Evolutionary conservation across 2,113 vertebrate genomes (phyloP).

Genomic region (Aegypius monachus): DNA sequence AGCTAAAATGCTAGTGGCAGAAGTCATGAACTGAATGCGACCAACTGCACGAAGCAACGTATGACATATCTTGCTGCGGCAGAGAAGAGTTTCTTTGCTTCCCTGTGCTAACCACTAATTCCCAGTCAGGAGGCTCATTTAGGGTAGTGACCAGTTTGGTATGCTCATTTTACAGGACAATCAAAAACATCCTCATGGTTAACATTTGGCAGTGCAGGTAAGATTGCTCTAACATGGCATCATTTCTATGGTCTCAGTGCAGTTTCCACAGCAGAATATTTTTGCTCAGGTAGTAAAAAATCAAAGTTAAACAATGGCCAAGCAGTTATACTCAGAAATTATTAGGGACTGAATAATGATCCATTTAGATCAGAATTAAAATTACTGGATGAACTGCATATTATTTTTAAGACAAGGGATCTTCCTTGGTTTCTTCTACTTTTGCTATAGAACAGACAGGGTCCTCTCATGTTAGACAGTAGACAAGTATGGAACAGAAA

Average conservation of each 20-base stretch:
- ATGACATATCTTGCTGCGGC: not conserved
- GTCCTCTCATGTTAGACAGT: not conserved
- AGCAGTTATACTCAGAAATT: not conserved
- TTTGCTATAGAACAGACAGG: not conserved
- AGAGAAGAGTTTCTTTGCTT: not conserved
- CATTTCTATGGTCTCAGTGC: not conserved
- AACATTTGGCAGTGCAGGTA: not conserved
- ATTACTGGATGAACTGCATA: not conserved
- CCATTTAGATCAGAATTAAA: not conserved
- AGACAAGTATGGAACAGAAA: not conserved
- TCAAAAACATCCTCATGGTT: not conserved
- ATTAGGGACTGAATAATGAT: not conserved
- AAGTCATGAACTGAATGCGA: not conserved
- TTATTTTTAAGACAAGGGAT: not conserved
- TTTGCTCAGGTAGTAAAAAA: not conserved
- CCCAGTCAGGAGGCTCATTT: not conserved
- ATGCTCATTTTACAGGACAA: not conserved
- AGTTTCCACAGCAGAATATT: not conserved
- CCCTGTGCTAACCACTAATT: not conserved
- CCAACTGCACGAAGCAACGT: not conserved
- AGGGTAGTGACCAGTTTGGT: not conserved
- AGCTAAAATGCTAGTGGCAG: conserved; percentile 11
- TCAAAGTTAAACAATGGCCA: not conserved
- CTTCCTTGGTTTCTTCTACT: not conserved
- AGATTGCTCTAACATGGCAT: not conserved